These are phyloP conservation scores for Cisticola juncidis DNA, from an alignment of 2,113 vertebrate species.

Conservation along the genomic window DNA sequence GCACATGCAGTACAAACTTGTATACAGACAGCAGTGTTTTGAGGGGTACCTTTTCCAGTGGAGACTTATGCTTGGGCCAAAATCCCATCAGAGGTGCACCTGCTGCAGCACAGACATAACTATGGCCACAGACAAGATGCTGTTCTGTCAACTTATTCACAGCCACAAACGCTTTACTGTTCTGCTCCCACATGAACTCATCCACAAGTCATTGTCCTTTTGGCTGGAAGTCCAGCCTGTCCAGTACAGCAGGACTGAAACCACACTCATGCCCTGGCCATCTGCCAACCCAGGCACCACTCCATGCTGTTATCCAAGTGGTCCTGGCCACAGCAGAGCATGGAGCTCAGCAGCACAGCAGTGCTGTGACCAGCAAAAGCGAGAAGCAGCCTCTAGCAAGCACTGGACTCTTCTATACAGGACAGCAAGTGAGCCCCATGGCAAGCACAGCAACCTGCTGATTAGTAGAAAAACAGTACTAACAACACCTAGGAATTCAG, in stretches of 20 bases:
- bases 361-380: rapidly evolving
- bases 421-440: rapidly evolving
- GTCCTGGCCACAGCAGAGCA: neutral
- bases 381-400: too few relatives aligned
- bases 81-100: neutral
- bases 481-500: neutral
- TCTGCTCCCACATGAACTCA: neutral
- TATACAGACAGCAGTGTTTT: neutral
- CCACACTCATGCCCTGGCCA: neutral
- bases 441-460: neutral
- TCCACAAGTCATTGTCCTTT: neutral
- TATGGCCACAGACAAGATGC: too few relatives aligned
- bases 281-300: neutral
- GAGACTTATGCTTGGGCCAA: neutral
- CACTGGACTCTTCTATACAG: rapidly evolving
- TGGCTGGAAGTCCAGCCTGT: neutral
- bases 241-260: neutral
- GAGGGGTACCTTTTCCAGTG: neutral
- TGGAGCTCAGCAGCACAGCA: neutral
- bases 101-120: neutral
- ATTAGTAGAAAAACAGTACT: too few relatives aligned
- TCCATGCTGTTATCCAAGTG: neutral
- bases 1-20: too few relatives aligned
- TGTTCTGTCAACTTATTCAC: neutral
- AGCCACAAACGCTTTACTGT: neutral